Percentiles rank a stretch among this genome's conserved stretches.
These are phyloP conservation scores for Smittia sp. DNA, from an alignment of 2,888 invertebrate genomes.

Conservation along the genomic window DNA sequence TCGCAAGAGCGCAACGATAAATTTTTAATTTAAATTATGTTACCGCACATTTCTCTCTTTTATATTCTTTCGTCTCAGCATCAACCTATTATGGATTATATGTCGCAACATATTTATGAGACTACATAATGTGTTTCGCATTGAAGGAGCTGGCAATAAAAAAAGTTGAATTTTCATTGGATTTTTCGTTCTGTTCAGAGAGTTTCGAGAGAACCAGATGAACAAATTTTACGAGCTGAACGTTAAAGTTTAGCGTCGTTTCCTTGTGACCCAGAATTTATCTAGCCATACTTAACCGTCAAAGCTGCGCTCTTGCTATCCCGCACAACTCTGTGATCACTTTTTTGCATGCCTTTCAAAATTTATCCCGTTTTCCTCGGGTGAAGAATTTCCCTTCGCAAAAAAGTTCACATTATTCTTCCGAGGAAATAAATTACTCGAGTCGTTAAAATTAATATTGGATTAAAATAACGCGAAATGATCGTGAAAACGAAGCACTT, in stretches of 20 bases:
- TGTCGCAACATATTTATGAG: conserved; percentile 31
- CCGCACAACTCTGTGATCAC: not conserved
- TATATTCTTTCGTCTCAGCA: not conserved
- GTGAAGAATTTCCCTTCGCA: conserved; percentile 1
- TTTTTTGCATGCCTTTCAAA: conserved; percentile 9
- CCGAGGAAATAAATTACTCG: conserved; percentile 21
- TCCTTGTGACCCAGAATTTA: too few species aligned
- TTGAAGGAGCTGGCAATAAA: not conserved
- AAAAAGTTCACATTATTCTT: not conserved
- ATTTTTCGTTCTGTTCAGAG: too few species aligned
- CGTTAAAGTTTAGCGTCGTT: too few species aligned
- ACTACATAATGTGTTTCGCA: conserved; percentile 13
- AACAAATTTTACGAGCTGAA: too few species aligned
- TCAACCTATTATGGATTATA: conserved; percentile 21
- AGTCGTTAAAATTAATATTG: conserved; percentile 39
- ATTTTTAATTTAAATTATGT: conserved; percentile 41
- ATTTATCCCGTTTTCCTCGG: not conserved
- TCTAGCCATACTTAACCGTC: too few species aligned
- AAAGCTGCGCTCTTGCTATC: too few species aligned
- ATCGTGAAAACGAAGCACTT: conserved; percentile 5
- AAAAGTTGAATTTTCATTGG: conserved; percentile 21
- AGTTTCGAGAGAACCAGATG: too few species aligned
- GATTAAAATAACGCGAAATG: conserved; percentile 36
- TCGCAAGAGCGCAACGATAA: conserved; percentile 21
- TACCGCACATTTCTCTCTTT: conserved; percentile 35